A percentile compares a stretch with the other conserved stretches of the same genome.
These are phyloP conservation scores for Conops quadrifasciatus DNA, from an alignment of 2,888 invertebrate genomes.

Conservation along the genomic window DNA sequence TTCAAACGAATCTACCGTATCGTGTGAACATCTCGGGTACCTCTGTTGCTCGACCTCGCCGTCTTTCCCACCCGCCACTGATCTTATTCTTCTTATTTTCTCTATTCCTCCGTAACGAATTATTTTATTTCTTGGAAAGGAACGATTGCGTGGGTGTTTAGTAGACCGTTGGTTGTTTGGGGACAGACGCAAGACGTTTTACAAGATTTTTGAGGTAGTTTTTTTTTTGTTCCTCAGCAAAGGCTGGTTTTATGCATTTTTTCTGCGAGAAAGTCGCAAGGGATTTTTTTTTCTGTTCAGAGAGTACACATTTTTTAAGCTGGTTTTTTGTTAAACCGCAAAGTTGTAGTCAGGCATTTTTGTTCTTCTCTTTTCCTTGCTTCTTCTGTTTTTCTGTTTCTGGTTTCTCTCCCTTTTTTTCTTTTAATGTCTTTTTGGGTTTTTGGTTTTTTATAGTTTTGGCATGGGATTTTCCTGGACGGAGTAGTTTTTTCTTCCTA, in stretches of 20 bases:
- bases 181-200: background rate
- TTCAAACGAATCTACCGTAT: too few relatives aligned
- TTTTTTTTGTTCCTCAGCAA: too few relatives aligned
- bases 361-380: background rate
- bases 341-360: background rate
- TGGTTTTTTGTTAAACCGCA: constrained; percentile 5
- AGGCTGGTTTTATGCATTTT: background rate
- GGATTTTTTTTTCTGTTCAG: too few relatives aligned
- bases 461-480: constrained; percentile 20
- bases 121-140: background rate
- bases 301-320: too few relatives aligned
- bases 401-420: constrained; percentile 8
- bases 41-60: too few relatives aligned
- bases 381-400: background rate
- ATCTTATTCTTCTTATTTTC: background rate
- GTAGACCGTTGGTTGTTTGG: background rate
- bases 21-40: too few relatives aligned
- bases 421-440: constrained; percentile 13
- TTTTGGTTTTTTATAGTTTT: constrained; percentile 17
- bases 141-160: background rate
- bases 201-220: background rate
- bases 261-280: too few relatives aligned
- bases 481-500: constrained; percentile 21
- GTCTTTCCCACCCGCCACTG: background rate
- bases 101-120: background rate